These are phyloP conservation scores for Actinia tenebrosa DNA, from an alignment of 64 coral and sea anemone genomes.

Conservation along the genomic window DNA sequence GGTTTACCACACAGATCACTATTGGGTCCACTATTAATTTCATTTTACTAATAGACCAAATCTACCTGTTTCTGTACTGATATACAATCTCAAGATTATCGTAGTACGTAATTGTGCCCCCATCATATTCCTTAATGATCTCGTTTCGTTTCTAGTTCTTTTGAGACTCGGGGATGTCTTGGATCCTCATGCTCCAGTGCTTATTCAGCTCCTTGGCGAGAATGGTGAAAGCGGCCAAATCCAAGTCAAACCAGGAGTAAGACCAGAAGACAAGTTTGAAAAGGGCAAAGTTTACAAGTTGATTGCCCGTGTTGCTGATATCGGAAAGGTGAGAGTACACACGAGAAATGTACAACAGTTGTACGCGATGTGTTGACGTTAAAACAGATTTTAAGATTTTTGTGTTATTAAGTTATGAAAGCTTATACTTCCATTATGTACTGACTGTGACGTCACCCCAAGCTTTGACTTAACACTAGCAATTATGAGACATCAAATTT, in stretches of 20 bases:
- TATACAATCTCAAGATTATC: too few species aligned
- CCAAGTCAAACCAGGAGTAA: constrained; percentile 77
- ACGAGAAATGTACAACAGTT: not conserved
- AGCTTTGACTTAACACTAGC: too few species aligned
- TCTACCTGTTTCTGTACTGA: not conserved
- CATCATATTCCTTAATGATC: not conserved
- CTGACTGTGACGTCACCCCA: too few species aligned
- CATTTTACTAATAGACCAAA: not conserved
- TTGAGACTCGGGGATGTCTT: constrained; percentile 76
- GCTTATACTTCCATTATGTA: too few species aligned
- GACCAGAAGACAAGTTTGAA: constrained; percentile 76
- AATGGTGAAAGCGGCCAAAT: constrained; percentile 81
- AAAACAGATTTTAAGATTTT: not conserved
- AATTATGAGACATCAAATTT: too few species aligned
- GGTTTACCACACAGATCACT: too few species aligned
- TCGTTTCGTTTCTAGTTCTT: constrained; percentile 36
- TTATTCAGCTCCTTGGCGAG: constrained; percentile 71
- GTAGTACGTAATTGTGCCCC: too few species aligned
- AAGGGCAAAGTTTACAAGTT: constrained; percentile 71
- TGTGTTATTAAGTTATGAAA: too few species aligned
- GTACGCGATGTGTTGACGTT: not conserved
- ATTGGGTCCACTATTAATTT: too few species aligned
- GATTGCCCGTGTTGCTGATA: constrained; percentile 65
- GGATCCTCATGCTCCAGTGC: constrained; percentile 69
- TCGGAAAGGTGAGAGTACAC: constrained; percentile 58